Evolutionary conservation across 1,140 invertebrate genomes (phyloP).

Genomic region (Drosophila cardini): DNA sequence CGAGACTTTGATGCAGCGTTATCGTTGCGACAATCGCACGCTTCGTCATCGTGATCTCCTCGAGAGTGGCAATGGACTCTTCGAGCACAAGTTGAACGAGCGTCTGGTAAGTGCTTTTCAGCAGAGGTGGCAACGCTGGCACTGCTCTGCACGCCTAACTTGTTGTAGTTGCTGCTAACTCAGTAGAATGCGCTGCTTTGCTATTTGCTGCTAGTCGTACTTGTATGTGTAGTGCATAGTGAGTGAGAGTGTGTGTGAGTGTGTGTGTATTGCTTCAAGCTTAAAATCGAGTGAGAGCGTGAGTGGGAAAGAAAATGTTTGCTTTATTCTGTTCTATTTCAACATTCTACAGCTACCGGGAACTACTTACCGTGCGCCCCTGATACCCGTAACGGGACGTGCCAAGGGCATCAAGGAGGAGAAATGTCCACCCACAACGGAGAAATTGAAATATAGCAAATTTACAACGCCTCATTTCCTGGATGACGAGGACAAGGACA

Average conservation of each 20-base stretch:
- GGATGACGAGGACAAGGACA: constrained; percentile 87
- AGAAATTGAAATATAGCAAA: constrained; percentile 85
- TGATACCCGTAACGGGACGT: constrained; percentile 88
- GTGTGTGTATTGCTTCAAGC: no score
- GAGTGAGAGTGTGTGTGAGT: no score
- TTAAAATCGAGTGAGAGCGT: no score
- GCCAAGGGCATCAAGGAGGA: constrained; percentile 87
- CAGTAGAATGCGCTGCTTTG: no score
- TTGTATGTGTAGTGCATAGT: no score
- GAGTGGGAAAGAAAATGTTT: background rate
- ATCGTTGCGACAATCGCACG: constrained; percentile 86
- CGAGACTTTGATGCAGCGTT: constrained; percentile 87
- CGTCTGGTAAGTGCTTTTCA: constrained; percentile 86
- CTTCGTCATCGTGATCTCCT: constrained; percentile 86
- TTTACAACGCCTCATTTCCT: constrained; percentile 89
- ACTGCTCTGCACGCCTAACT: no score
- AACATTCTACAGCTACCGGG: constrained; percentile 86
- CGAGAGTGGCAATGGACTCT: constrained; percentile 86
- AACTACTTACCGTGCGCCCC: constrained; percentile 88
- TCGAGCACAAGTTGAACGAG: constrained; percentile 86
- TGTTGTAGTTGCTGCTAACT: no score
- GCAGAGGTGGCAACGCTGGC: no score
- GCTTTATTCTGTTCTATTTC: constrained; percentile 21
- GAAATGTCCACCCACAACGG: constrained; percentile 85
- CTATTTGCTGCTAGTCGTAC: no score